These are phyloP conservation scores for Deilephila porcellus DNA, from an alignment of 2,888 invertebrate species.

Conservation along the genomic window DNA sequence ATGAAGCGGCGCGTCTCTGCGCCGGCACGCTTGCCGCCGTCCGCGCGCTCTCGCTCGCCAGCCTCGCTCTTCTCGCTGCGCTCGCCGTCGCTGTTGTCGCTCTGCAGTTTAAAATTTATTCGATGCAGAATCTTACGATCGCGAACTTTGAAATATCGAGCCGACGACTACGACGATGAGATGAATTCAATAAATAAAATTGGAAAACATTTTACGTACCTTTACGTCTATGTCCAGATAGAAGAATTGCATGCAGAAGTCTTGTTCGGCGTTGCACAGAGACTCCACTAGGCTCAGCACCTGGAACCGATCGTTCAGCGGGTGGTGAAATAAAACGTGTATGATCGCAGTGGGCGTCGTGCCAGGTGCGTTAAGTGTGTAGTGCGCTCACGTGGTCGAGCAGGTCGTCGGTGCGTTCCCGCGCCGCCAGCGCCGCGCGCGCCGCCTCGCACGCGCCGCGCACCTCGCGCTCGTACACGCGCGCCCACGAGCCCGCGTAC, in stretches of 20 bases:
- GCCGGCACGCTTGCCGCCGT: slow-evolving; percentile 46
- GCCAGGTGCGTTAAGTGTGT: not conserved
- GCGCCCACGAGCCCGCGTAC: slow-evolving; percentile 92
- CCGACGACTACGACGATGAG: too few relatives aligned
- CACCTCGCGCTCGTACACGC: slow-evolving; percentile 95
- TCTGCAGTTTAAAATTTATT: slow-evolving; percentile 36
- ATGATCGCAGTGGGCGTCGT: not conserved
- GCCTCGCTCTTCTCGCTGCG: slow-evolving; percentile 48
- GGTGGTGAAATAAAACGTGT: not conserved
- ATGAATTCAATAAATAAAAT: too few relatives aligned
- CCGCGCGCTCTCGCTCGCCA: slow-evolving; percentile 45
- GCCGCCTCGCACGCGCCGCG: slow-evolving; percentile 91
- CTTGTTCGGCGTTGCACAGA: slow-evolving; percentile 96
- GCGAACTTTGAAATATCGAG: not conserved
- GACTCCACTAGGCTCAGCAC: slow-evolving; percentile 95
- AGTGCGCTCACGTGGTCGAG: slow-evolving; percentile 51
- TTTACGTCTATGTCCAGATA: slow-evolving; percentile 87
- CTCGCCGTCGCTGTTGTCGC: slow-evolving; percentile 54
- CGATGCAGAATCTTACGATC: too few relatives aligned
- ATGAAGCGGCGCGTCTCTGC: slow-evolving; percentile 92
- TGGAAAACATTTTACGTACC: slow-evolving; percentile 45
- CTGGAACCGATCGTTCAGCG: slow-evolving; percentile 54
- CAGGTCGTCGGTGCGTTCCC: slow-evolving; percentile 54
- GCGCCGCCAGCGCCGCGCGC: slow-evolving; percentile 72
- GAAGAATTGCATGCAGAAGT: slow-evolving; percentile 97